phyloP scores from a whole-genome alignment of 1,140 invertebrate species.

The Platorchestia sp. region DNA sequence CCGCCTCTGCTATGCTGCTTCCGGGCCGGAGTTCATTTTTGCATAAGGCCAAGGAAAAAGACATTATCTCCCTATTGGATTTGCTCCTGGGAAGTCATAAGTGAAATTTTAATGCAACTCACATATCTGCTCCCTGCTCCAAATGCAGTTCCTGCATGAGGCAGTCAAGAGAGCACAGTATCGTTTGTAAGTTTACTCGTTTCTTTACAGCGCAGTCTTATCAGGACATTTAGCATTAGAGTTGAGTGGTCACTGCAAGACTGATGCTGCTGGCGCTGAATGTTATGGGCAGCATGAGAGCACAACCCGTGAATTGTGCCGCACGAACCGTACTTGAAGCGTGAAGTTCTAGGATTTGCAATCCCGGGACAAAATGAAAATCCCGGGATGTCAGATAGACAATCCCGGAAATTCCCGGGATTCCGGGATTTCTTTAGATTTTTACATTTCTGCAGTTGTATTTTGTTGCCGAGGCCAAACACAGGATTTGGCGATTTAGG shows the following conservation, averaged over 20 bases:
- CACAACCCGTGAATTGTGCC: not conserved
- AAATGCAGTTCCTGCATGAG: not conserved
- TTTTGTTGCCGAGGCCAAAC: too few species aligned
- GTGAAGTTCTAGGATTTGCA: too few species aligned
- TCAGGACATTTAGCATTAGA: not conserved
- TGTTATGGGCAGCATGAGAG: not conserved
- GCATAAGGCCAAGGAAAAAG: not conserved
- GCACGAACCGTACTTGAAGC: not conserved
- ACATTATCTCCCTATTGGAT: constrained; percentile 38
- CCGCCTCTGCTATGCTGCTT: not conserved
- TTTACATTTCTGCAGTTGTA: too few species aligned
- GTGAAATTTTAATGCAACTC: not conserved
- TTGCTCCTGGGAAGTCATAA: constrained; percentile 49
- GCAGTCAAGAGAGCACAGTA: not conserved
- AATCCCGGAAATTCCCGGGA: too few species aligned
- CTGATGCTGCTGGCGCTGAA: not conserved
- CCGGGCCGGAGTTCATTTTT: not conserved
- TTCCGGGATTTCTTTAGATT: too few species aligned
- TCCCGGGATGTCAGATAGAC: too few species aligned
- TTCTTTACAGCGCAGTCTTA: not conserved
- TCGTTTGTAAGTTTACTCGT: not conserved
- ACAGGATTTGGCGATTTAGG: too few species aligned
- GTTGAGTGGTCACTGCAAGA: not conserved
- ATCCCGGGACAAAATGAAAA: too few species aligned
- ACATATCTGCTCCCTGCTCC: not conserved